Percentiles rank a stretch among this genome's conserved stretches.
These are phyloP conservation scores for Strigamia crassipes DNA, from an alignment of 2,888 invertebrate species.

Conservation along the genomic window DNA sequence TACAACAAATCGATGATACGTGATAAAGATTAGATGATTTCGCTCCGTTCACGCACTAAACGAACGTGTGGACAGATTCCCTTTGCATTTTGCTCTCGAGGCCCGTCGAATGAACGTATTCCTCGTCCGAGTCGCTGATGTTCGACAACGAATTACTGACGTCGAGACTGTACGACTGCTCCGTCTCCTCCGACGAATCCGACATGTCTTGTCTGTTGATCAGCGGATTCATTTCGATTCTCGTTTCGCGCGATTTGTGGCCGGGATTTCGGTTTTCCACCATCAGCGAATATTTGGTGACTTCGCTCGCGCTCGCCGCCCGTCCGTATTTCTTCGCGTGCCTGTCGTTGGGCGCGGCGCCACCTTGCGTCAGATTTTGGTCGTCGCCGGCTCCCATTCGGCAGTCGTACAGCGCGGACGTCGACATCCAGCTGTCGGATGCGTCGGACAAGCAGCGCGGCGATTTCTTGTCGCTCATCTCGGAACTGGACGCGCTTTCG, in stretches of 20 bases:
- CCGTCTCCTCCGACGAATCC: not conserved
- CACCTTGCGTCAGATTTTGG: not conserved
- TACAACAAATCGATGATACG: not conserved
- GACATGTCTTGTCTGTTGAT: not conserved
- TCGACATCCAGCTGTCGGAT: not conserved
- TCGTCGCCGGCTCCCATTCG: not conserved
- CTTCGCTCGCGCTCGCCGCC: not conserved
- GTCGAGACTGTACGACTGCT: not conserved
- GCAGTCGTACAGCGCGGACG: not conserved
- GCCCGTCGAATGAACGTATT: not conserved
- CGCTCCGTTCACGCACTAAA: not conserved
- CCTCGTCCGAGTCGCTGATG: not conserved
- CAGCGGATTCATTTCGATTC: not conserved
- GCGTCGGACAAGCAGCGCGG: too few species aligned
- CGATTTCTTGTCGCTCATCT: not conserved
- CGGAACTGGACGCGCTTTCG: not conserved
- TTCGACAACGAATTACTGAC: not conserved
- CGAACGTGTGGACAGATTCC: conserved; percentile 5
- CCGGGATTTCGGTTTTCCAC: not conserved
- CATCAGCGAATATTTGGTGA: not conserved
- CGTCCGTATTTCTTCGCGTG: not conserved
- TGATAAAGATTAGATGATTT: conserved; percentile 20
- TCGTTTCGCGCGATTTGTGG: not conserved
- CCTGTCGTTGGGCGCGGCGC: not conserved
- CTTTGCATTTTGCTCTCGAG: not conserved